Conservation (phyloP, 2,113 vertebrate genomes). For the Amia ocellicauda region DNA sequence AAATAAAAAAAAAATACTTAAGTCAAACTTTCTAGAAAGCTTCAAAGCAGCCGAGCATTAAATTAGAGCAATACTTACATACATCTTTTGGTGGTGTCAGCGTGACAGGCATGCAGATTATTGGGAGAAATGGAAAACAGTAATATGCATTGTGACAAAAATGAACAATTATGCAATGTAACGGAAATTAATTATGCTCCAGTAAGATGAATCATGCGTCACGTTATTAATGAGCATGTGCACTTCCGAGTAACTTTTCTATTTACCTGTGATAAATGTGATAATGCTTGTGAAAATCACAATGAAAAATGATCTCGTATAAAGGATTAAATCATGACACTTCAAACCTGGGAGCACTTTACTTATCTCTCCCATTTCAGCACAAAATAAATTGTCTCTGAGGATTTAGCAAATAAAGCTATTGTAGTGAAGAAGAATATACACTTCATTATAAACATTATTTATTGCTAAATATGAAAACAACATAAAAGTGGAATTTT, state of each 20-base stretch:
- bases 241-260: constrained; percentile 84
- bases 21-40: not conserved
- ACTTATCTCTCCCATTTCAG: no score
- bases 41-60: constrained; percentile 40
- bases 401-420: no score
- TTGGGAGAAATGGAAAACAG: constrained; percentile 42
- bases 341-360: no score
- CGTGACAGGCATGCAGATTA: constrained; percentile 28
- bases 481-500: no score
- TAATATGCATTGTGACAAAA: constrained; percentile 45
- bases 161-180: constrained; percentile 52
- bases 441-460: no score
- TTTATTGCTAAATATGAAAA: no score
- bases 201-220: constrained; percentile 76
- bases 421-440: no score
- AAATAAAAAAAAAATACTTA: no score
- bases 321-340: constrained; percentile 75
- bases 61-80: constrained; percentile 68
- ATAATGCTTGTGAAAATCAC: constrained; percentile 72
- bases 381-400: no score
- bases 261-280: constrained; percentile 88
- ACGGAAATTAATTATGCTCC: constrained; percentile 49
- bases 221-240: constrained; percentile 88
- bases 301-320: constrained; percentile 64
- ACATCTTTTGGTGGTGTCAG: constrained; percentile 71